A percentile compares a stretch with the other conserved stretches of the same genome.
Evolutionary conservation across 2,113 vertebrate species (phyloP).

Genomic region (Prionailurus bengalensis): DNA sequence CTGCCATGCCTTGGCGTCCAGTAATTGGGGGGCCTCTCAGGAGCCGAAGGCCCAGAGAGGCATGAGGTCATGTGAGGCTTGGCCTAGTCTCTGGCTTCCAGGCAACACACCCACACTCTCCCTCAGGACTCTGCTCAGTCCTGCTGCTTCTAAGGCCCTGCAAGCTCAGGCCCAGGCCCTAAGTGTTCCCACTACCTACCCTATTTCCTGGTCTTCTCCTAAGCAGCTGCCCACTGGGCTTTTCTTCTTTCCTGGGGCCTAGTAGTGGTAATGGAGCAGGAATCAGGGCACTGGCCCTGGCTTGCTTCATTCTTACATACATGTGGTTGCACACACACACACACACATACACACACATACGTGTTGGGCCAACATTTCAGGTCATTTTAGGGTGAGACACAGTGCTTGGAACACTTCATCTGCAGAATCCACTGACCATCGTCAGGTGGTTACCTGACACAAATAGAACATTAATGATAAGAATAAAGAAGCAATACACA

Average conservation of each 20-base stretch:
- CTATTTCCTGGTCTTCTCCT: not conserved
- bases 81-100: not conserved
- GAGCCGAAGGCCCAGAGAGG: not conserved
- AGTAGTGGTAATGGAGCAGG: not conserved
- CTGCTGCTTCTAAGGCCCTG: not conserved
- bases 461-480: not conserved
- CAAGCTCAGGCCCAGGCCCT: not conserved
- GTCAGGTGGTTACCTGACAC: not conserved
- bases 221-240: not conserved
- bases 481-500: not conserved
- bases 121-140: not conserved
- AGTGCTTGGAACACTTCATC: not conserved
- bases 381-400: not conserved
- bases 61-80: not conserved
- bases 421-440: not conserved
- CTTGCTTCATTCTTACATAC: not conserved
- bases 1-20: not conserved
- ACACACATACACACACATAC: no score
- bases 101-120: not conserved
- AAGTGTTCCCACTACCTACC: fast-evolving
- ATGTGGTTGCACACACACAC: no score
- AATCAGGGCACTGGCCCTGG: not conserved
- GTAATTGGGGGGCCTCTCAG: not conserved
- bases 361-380: not conserved
- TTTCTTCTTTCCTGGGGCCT: not conserved